Conservation (phyloP, 2,888 invertebrate species). For the Chrysotoxum bicinctum region DNA sequence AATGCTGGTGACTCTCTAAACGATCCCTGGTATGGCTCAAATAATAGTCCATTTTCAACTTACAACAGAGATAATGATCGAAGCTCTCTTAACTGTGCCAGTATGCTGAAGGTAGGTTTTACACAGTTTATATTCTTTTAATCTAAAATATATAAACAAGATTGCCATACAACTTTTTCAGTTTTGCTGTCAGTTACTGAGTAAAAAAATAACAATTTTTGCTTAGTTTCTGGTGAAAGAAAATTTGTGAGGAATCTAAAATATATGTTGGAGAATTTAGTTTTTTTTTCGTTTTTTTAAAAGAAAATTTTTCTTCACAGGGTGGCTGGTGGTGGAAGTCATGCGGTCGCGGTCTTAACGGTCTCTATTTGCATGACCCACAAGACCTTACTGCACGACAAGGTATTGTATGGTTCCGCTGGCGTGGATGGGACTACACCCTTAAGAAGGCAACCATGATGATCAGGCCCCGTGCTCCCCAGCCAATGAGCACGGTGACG, state of each 20-base stretch:
- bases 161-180: too few relatives aligned
- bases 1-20: slow-evolving; percentile 95
- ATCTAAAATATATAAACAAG: not conserved
- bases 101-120: slow-evolving; percentile 88
- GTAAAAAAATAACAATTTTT: too few relatives aligned
- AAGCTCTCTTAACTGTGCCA: slow-evolving; percentile 94
- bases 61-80: slow-evolving; percentile 96
- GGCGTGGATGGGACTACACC: slow-evolving; percentile 97
- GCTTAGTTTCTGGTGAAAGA: too few relatives aligned
- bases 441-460: slow-evolving; percentile 94
- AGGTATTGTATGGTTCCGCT: slow-evolving; percentile 97
- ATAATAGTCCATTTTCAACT: slow-evolving; percentile 96
- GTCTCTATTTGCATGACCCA: slow-evolving; percentile 93
- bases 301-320: slow-evolving; percentile 71
- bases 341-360: slow-evolving; percentile 94
- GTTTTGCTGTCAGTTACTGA: too few relatives aligned
- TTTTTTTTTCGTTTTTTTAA: not conserved
- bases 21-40: slow-evolving; percentile 96
- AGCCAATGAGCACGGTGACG: slow-evolving; percentile 77
- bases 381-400: slow-evolving; percentile 94
- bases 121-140: not conserved
- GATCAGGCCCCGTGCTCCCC: slow-evolving; percentile 88
- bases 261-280: too few relatives aligned
- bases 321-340: slow-evolving; percentile 99
- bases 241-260: too few relatives aligned